Percentiles rank a stretch among this genome's conserved stretches.
These are phyloP conservation scores for Amiota minor DNA, from an alignment of 2,888 invertebrate genomes.

Conservation along the genomic window DNA sequence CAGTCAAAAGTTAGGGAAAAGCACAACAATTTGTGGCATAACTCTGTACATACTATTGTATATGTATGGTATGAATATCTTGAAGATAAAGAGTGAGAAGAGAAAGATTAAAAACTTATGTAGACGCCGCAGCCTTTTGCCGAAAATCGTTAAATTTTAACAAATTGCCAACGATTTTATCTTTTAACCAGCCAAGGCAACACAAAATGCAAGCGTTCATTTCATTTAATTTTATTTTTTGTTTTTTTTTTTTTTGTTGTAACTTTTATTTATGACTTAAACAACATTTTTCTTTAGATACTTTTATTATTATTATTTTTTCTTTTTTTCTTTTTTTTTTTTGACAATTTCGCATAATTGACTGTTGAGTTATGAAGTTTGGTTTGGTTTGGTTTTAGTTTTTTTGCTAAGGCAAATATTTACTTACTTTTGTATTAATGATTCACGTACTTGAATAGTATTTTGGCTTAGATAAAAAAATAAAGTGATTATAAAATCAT, in stretches of 20 bases:
- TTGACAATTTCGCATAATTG: slow-evolving; percentile 57
- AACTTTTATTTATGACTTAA: slow-evolving; percentile 57
- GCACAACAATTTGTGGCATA: slow-evolving; percentile 57
- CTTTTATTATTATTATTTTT: too few species aligned
- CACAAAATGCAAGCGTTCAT: slow-evolving; percentile 52
- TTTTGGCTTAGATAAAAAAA: background rate
- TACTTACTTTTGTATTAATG: background rate
- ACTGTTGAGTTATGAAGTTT: slow-evolving; percentile 51
- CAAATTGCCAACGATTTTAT: slow-evolving; percentile 68
- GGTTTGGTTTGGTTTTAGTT: slow-evolving; percentile 46
- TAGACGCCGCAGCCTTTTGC: slow-evolving; percentile 32
- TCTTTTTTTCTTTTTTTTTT: slow-evolving; percentile 35
- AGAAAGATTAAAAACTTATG: background rate
- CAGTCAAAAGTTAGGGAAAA: slow-evolving; percentile 49
- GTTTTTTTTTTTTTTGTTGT: background rate
- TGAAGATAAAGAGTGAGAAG: background rate
- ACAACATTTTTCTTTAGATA: slow-evolving; percentile 51
- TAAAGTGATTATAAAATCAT: slow-evolving; percentile 40
- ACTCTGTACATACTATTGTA: slow-evolving; percentile 35
- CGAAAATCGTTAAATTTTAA: slow-evolving; percentile 64
- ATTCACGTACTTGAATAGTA: background rate
- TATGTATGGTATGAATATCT: too few species aligned
- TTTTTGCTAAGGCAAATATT: background rate
- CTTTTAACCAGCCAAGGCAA: slow-evolving; percentile 52
- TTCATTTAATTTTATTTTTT: slow-evolving; percentile 32